Base-by-base conservation (phyloP, 2,888 invertebrate species). In the Orchesellides sinensis region DNA sequence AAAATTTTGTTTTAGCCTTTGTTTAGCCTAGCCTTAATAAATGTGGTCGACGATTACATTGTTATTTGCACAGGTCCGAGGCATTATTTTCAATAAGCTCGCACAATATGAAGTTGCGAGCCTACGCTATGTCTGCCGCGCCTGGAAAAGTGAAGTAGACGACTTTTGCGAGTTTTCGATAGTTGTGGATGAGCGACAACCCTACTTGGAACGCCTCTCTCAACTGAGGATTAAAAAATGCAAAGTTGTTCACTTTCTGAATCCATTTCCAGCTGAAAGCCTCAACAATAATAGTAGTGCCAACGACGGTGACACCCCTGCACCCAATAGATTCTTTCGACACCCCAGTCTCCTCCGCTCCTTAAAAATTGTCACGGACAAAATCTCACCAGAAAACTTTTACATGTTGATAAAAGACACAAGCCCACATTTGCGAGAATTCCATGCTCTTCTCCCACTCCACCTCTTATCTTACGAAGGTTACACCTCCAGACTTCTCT, bases 71-170 rank as follows among this genome's bases (percentile, higher is more conserved):
- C 32, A 87, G 87, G 63, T 87, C 5, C 79, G 85, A 12, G 81
- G 69, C 8, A 52, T 65, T 25, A 85, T 87, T 40, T 86, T 82
- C 61, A 79, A 63, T 12, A 61, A 79, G 8, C 47, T 86, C 2
- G 61, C 84, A 8, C 83, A 85, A 77, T 49, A 17, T 0, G 83
- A 84, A 12, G 77, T 83, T 21, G 47, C 80, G 40, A 66, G 73
- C n/a, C 40, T 84, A n/a, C 81, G 87, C 1, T 81, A 84, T 1
- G 85, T 86, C 8, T 87, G 85, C 66, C 19, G 75, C n/a, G 77
- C 84, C 45, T 86, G 77, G 78, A 29, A 70, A 54, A 21, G 35
- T 2, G 87, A 87, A 59, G 74, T 87, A n/a, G 87, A 87, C 29
- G 72, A 85, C 8, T 80, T 85, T 25, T 84, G 81, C 29, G 84